Evolutionary conservation across 2,888 invertebrate genomes (phyloP), one percentile per base, ranked within the genome.

Genomic region (Thereva unica): DNA sequence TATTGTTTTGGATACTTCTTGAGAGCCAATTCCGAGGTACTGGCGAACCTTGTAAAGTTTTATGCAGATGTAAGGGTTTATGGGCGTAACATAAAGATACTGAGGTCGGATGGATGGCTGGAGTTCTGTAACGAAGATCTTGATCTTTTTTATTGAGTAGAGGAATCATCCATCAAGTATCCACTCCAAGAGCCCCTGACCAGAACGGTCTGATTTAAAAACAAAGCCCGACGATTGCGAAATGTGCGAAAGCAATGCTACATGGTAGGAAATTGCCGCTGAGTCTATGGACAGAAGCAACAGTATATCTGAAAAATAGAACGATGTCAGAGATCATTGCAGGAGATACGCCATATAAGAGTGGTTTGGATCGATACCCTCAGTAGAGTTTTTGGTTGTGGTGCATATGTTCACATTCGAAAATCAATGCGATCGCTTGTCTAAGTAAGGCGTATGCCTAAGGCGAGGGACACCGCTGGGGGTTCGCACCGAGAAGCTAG

Each of bases 221-320:
- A 1, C 23, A 23, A 2, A 23, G 23, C 2, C 1, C 1, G 23
- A 23, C 23, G 23, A 23, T 23, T 23, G 23, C 2, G 23, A 2
- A 23, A 23, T 23, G 23, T 23, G 23, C 23, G 23, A 23, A 23
- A 23, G 23, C 23, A 23, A 23, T 23, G 23, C 23, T 23, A 23
- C 23, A 23, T 23, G 1, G 23, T 23, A 23, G 23, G 23, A 23
- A 23, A 2, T 23, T 23, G 1, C 23, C 23, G 23, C 23, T 23
- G 23, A 2, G 2, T 23, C 23, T 23, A 23, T 23, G 1, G 23
- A 2, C 23, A n/a, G 23, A 40, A 78, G 78, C 71, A 77, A 78
- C 0, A 73, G 76, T 73, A 0, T 77, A 76, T 61, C 54, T 77
- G 12, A 67, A 76, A 5, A 78, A 78, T 56, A 68, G 77, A 37